These are phyloP conservation scores for Aethes cnicana DNA, from an alignment of 2,888 invertebrate species.

Conservation along the genomic window DNA sequence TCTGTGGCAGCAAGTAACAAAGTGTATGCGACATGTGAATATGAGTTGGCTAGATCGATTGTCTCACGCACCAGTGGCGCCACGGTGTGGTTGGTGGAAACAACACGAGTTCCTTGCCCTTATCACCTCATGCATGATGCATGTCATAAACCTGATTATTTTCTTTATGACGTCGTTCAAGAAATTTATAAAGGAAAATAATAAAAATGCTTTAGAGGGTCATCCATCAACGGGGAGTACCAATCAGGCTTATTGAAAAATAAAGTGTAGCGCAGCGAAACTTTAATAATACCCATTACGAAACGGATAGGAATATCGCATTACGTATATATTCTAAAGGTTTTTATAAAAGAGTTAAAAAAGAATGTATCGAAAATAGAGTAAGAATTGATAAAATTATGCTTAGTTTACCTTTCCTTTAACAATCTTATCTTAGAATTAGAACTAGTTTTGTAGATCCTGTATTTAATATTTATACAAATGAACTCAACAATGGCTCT, in stretches of 20 bases:
- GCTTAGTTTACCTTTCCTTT: too few relatives aligned
- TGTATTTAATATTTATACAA: too few relatives aligned
- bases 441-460: too few relatives aligned
- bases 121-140: constrained; percentile 54
- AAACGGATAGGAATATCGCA: too few relatives aligned
- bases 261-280: background rate
- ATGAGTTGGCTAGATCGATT: constrained; percentile 47
- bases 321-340: too few relatives aligned
- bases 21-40: constrained; percentile 34
- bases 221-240: constrained; percentile 7
- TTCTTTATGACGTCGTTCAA: constrained; percentile 34
- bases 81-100: constrained; percentile 30
- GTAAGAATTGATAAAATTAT: too few relatives aligned
- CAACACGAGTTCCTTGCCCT: constrained; percentile 41
- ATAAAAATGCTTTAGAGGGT: constrained; percentile 15
- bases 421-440: too few relatives aligned
- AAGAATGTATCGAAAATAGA: too few relatives aligned
- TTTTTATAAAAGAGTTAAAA: too few relatives aligned
- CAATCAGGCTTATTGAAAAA: constrained; percentile 15
- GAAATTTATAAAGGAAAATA: constrained; percentile 29
- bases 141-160: constrained; percentile 48
- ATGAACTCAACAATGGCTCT: too few relatives aligned
- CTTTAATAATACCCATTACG: too few relatives aligned
- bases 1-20: constrained; percentile 43
- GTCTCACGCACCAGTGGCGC: constrained; percentile 51